Conservation (phyloP, 1,140 invertebrate genomes). For the Drosophila nikananu region DNA sequence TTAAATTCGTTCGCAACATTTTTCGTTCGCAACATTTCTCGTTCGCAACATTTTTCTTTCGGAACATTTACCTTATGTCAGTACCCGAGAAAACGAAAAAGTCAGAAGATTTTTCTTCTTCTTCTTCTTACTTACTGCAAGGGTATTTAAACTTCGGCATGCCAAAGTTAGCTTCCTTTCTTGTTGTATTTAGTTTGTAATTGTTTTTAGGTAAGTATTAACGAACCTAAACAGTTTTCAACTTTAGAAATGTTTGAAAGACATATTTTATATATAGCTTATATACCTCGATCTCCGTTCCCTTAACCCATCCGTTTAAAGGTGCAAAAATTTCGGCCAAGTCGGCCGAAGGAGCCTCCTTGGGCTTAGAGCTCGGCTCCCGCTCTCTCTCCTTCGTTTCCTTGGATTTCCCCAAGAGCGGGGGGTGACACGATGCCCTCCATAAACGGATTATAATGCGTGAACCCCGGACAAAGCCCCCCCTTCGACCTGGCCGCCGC, state of each 20-base stretch:
- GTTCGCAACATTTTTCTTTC: no score
- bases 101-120: no score
- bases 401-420: neutral
- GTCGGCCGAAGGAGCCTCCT: neutral
- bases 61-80: no score
- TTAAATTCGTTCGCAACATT: no score
- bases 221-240: neutral
- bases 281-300: neutral
- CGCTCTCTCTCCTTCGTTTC: neutral
- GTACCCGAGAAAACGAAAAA: no score
- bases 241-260: neutral
- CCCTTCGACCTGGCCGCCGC: neutral
- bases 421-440: constrained; percentile 10
- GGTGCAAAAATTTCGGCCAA: constrained; percentile 4
- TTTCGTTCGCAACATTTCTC: no score
- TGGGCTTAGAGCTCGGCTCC: neutral
- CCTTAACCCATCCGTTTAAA: neutral
- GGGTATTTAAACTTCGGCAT: no score
- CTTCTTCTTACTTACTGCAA: no score
- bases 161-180: no score
- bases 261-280: neutral
- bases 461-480: neutral
- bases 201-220: no score
- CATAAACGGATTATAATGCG: constrained; percentile 55
- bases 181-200: no score